Evolutionary conservation across 37 sponge, comb jelly and placozoan species (phyloP).

Genomic region (Theonella swinhoei): DNA sequence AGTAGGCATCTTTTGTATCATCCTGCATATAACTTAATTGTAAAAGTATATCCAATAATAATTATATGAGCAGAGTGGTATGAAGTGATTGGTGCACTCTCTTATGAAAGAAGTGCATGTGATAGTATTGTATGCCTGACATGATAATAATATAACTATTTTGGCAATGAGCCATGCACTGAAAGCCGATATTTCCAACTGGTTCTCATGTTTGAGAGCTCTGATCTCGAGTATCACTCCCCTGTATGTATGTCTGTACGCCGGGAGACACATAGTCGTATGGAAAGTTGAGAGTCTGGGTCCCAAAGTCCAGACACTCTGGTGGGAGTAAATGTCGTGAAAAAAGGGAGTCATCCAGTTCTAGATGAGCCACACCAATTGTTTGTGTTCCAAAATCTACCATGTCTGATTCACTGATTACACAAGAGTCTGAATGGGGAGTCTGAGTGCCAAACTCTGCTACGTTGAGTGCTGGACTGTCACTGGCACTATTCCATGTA

Average conservation of each 20-base stretch:
- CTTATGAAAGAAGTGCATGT: too few relatives aligned
- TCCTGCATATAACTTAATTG: too few relatives aligned
- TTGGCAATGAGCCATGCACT: too few relatives aligned
- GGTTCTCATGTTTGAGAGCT: slow-evolving; percentile 23
- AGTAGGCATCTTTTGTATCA: too few relatives aligned
- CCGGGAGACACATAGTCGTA: neutral
- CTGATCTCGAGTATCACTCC: slow-evolving; percentile 22
- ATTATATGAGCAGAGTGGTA: too few relatives aligned
- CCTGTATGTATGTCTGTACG: neutral
- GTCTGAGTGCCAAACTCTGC: slow-evolving; percentile 66
- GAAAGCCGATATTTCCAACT: too few relatives aligned
- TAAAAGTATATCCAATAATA: too few relatives aligned
- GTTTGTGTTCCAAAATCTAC: slow-evolving; percentile 31
- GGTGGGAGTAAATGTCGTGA: slow-evolving; percentile 22
- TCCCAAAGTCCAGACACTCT: slow-evolving; percentile 60
- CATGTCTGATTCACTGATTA: neutral
- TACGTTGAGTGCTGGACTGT: neutral
- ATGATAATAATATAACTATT: too few relatives aligned
- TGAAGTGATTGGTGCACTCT: too few relatives aligned
- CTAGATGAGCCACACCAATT: neutral
- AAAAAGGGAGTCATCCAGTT: neutral
- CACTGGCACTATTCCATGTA: neutral
- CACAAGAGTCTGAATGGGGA: neutral
- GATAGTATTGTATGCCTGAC: too few relatives aligned
- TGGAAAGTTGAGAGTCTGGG: slow-evolving; percentile 30